Base-by-base conservation (phyloP, 2,888 invertebrate genomes). In the Kuschelorhynchus macadamiae region DNA sequence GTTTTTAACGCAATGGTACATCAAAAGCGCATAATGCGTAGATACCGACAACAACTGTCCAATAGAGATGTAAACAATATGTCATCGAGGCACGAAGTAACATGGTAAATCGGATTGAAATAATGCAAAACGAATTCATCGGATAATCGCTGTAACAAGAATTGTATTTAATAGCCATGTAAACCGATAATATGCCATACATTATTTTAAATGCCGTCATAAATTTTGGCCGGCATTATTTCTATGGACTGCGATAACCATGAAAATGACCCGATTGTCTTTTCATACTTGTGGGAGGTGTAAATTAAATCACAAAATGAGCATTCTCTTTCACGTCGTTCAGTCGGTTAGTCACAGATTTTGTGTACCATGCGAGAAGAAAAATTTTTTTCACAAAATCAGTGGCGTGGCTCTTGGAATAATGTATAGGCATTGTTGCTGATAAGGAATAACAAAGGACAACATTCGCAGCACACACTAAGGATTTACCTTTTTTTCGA, bases 181-280 rank as follows among this genome's bases (percentile, higher is more conserved):
- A 56, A 59, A 59, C 47, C 59, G 17, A 59, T 59, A 59, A 57
- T 47, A 12, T 36, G 47, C 16, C 18, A 68, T 59, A 59, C 47
- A 59, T 59, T 59, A 68, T 67, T 63, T 49, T 25, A 62, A 63
- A 56, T 59, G 55, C 12, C 25, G 39, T 41, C 60, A 49, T 60
- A 60, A 60, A 60, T 60, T 60, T 49, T 11, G 57, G 8, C 30
- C 42, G 12, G 56, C 33, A 50, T 62, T 67, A 67, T 62, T 67
- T 62, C 61, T 49, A 62, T 67, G 62, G 61, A 17, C 32, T 61
- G 50, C 41, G 12, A 62, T 62, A 44, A 50, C 62, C 67, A 57
- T 67, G 67, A 67, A 66, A 61, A 64, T 50, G 50, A 47, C 21
- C 42, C 57, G 5, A 64, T 64, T 64, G 64, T 64, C 57, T 61